Evolutionary conservation across 2,113 vertebrate species (phyloP).

Genomic region (Psilopsiagon aymara): DNA sequence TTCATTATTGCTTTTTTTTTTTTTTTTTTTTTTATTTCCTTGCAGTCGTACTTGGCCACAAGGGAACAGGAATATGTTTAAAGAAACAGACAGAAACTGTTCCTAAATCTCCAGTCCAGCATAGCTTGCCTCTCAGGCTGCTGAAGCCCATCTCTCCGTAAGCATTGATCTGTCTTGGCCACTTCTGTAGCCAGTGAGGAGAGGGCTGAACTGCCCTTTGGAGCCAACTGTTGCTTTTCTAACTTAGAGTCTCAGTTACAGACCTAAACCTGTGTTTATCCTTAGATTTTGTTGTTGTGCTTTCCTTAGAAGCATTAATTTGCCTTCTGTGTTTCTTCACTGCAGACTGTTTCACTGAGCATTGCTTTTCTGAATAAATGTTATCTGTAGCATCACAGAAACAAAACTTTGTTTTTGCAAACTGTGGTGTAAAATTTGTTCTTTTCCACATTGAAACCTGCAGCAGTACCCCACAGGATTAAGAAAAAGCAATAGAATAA

Average conservation of each 20-base stretch:
- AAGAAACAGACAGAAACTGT: not conserved
- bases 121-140: not conserved
- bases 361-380: not conserved
- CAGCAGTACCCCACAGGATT: not conserved
- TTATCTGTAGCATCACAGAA: not conserved
- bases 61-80: not conserved
- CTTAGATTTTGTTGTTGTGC: not conserved
- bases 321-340: not conserved
- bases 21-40: not conserved
- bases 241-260: not conserved
- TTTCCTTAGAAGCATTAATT: not conserved
- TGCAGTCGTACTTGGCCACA: not conserved
- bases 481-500: not conserved
- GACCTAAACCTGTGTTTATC: accelerated
- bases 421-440: not conserved
- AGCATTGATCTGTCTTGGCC: not conserved
- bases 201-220: not conserved
- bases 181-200: not conserved
- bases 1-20: not conserved
- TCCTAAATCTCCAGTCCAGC: not conserved
- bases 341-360: not conserved
- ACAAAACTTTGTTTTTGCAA: not conserved
- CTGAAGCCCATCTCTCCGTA: not conserved
- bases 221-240: not conserved
- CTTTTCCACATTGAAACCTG: not conserved